Conservation (phyloP, 92 coral and sea anemone genomes). For the Blastomussa wellsi region DNA sequence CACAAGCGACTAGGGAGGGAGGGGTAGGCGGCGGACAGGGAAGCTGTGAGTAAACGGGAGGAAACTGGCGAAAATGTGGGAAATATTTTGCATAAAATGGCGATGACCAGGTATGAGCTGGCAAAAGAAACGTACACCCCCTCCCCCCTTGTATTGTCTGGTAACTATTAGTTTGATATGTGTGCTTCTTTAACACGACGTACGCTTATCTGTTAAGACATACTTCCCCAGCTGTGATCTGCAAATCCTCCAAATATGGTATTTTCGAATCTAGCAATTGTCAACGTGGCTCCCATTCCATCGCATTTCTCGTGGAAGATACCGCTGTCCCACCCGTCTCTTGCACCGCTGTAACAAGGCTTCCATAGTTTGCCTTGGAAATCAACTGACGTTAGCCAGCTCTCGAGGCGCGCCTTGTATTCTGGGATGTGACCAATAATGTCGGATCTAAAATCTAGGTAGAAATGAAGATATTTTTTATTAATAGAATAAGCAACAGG, state of each 20-base stretch:
- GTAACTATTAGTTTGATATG: neutral
- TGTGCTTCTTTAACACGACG: neutral
- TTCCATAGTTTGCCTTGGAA: constrained; percentile 44
- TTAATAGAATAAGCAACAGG: neutral
- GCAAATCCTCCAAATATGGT: constrained; percentile 67
- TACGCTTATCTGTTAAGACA: neutral
- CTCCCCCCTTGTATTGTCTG: no score
- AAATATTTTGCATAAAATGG: neutral
- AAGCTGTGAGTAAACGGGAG: neutral
- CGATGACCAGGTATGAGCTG: neutral
- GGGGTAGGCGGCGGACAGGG: neutral
- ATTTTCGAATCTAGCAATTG: constrained; percentile 45
- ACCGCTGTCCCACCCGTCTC: constrained; percentile 52
- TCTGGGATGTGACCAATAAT: constrained; percentile 58
- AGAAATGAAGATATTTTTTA: no score
- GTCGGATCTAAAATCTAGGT: constrained; percentile 49
- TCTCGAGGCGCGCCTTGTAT: constrained; percentile 36
- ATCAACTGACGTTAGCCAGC: constrained; percentile 48
- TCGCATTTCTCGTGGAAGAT: constrained; percentile 58
- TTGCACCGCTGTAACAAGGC: constrained; percentile 59
- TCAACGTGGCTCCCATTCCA: constrained; percentile 59
- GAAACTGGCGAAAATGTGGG: neutral
- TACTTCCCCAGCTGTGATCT: constrained; percentile 62
- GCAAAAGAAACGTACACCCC: no score
- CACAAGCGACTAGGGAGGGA: no score